Percentiles rank a stretch among this genome's conserved stretches.
phyloP scores from a whole-genome alignment of 2,113 vertebrate species.

The Cyprinodon brontotheroides region DNA sequence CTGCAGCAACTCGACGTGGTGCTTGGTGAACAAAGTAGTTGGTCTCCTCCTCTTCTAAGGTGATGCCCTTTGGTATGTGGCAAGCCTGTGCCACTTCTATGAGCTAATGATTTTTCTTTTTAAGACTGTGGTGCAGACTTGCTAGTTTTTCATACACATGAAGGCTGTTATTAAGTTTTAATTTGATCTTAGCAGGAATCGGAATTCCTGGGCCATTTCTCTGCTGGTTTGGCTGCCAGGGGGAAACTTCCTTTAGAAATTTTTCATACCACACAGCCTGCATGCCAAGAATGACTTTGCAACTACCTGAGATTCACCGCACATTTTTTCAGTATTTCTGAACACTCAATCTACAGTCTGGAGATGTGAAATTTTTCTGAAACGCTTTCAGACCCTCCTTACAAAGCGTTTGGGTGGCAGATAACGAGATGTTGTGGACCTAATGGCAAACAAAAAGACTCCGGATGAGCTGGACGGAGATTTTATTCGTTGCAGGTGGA shows the following conservation, averaged over 20 bases:
- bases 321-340: slow-evolving; percentile 6
- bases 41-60: slow-evolving; percentile 36
- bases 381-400: slow-evolving; percentile 50
- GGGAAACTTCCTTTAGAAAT: slow-evolving; percentile 3
- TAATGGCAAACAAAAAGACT: slow-evolving; percentile 17
- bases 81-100: slow-evolving; percentile 50
- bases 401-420: slow-evolving; percentile 20
- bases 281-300: slow-evolving; percentile 61
- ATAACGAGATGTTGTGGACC: slow-evolving; percentile 48
- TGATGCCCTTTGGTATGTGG: slow-evolving; percentile 69
- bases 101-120: slow-evolving; percentile 24
- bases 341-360: slow-evolving; percentile 1
- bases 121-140: slow-evolving; percentile 23
- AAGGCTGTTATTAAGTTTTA: slow-evolving; percentile 49
- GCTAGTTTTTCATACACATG: slow-evolving; percentile 52
- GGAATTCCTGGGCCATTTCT: slow-evolving; percentile 44
- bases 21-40: slow-evolving; percentile 23
- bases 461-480: slow-evolving; percentile 23
- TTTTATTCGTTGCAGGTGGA: slow-evolving; percentile 38
- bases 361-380: slow-evolving; percentile 25
- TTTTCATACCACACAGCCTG: slow-evolving; percentile 27
- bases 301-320: slow-evolving; percentile 35
- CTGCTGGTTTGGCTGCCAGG: slow-evolving; percentile 18
- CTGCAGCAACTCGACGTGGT: slow-evolving; percentile 42
- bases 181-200: slow-evolving; percentile 37